Conservation (phyloP, 2,888 invertebrate genomes). For the Nephrotoma appendiculata region DNA sequence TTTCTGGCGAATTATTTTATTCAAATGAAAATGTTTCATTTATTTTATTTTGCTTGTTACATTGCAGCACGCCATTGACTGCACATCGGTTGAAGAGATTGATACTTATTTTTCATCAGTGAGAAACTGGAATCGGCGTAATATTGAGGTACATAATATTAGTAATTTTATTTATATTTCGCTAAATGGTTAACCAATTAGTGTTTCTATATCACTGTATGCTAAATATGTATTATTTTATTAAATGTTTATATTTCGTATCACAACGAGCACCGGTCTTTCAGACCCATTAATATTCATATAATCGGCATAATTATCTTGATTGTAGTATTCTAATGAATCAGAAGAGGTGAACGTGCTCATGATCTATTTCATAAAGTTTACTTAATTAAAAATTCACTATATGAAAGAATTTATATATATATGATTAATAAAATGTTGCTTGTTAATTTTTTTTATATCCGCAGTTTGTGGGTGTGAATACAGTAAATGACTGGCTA, state of each 20-base stretch:
- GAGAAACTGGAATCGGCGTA: not conserved
- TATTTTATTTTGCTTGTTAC: not conserved
- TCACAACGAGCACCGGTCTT: not conserved
- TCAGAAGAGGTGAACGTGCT: not conserved
- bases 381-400: not conserved
- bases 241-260: not conserved
- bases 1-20: not conserved
- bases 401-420: not conserved
- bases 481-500: not conserved
- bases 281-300: not conserved
- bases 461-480: not conserved
- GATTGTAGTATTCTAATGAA: not conserved
- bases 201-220: no score
- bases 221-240: not conserved
- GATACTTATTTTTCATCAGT: not conserved
- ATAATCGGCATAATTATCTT: not conserved
- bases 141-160: not conserved
- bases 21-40: not conserved
- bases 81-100: not conserved
- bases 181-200: not conserved
- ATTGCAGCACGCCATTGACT: not conserved
- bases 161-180: not conserved
- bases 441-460: not conserved
- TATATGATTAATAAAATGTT: not conserved
- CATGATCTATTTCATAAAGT: not conserved